A percentile compares a stretch with the other conserved stretches of the same genome.
Evolutionary conservation across 2,888 invertebrate genomes (phyloP).

Genomic region (Leptinotarsa haldemani): DNA sequence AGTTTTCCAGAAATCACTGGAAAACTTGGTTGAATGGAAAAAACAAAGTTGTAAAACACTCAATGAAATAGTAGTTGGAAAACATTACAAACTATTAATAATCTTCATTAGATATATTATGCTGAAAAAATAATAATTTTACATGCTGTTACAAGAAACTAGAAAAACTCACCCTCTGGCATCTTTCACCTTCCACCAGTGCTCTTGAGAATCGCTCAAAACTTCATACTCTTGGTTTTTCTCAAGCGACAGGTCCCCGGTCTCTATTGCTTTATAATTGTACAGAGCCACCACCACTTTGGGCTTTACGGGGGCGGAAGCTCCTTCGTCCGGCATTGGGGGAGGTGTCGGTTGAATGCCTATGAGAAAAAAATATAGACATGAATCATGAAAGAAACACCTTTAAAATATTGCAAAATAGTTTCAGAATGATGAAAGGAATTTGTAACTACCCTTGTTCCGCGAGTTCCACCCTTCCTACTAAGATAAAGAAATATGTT

Average conservation of each 20-base stretch:
- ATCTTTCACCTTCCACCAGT: constrained; percentile 97
- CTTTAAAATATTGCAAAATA: background rate
- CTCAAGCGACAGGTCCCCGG: constrained; percentile 87
- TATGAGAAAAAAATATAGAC: background rate
- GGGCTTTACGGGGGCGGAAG: constrained; percentile 65
- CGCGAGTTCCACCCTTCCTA: background rate
- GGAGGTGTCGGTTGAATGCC: constrained; percentile 8
- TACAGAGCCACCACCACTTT: constrained; percentile 91
- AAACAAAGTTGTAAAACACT: too few relatives aligned
- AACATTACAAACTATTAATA: too few relatives aligned
- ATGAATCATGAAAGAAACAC: too few relatives aligned
- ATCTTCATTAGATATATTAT: too few relatives aligned
- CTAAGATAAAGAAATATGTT: background rate
- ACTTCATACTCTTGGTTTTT: constrained; percentile 97
- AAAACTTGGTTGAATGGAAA: too few relatives aligned
- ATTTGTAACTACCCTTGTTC: background rate
- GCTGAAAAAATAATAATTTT: too few relatives aligned
- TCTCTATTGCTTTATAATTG: constrained; percentile 91
- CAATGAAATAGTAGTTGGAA: too few relatives aligned
- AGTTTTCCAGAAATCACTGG: too few relatives aligned
- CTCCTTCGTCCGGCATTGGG: constrained; percentile 11
- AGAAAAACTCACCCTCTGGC: constrained; percentile 71
- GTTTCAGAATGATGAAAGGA: background rate
- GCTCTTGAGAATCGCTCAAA: constrained; percentile 91
- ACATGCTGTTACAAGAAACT: background rate